These are phyloP conservation scores for Sinelater perroti DNA, from an alignment of 2,888 invertebrate genomes.

Conservation along the genomic window DNA sequence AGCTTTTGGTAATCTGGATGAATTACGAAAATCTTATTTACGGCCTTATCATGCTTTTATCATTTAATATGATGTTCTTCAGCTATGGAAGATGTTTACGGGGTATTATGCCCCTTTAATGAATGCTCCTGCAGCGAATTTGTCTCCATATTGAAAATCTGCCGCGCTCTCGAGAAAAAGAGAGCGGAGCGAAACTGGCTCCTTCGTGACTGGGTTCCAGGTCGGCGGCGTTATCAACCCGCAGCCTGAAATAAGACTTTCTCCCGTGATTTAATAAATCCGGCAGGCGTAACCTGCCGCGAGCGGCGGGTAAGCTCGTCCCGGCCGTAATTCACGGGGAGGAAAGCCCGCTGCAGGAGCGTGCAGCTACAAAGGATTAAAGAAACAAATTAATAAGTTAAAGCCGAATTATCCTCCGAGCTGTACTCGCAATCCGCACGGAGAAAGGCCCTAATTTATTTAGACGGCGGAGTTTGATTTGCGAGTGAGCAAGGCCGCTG, in stretches of 20 bases:
- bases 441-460: slow-evolving; percentile 7
- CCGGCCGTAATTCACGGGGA: slow-evolving; percentile 8
- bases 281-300: slow-evolving; percentile 24
- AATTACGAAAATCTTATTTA: too few relatives aligned
- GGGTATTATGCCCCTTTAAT: too few relatives aligned
- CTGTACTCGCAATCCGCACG: slow-evolving; percentile 6
- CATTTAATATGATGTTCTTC: too few relatives aligned
- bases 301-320: slow-evolving; percentile 19
- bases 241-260: slow-evolving; percentile 16
- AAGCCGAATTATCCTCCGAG: slow-evolving; percentile 15
- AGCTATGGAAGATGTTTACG: too few relatives aligned
- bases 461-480: slow-evolving; percentile 5
- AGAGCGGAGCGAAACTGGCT: slow-evolving; percentile 3
- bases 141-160: too few relatives aligned
- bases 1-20: too few relatives aligned
- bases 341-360: slow-evolving; percentile 12
- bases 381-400: slow-evolving; percentile 30
- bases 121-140: too few relatives aligned
- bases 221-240: slow-evolving; percentile 20
- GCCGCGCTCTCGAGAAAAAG: too few relatives aligned
- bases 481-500: slow-evolving; percentile 1
- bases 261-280: slow-evolving; percentile 28
- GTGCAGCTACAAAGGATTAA: slow-evolving; percentile 16
- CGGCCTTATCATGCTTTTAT: too few relatives aligned
- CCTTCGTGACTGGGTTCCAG: slow-evolving; percentile 10